Base-by-base conservation (phyloP, 2,888 invertebrate genomes). In the Orthonevra nobilis region DNA sequence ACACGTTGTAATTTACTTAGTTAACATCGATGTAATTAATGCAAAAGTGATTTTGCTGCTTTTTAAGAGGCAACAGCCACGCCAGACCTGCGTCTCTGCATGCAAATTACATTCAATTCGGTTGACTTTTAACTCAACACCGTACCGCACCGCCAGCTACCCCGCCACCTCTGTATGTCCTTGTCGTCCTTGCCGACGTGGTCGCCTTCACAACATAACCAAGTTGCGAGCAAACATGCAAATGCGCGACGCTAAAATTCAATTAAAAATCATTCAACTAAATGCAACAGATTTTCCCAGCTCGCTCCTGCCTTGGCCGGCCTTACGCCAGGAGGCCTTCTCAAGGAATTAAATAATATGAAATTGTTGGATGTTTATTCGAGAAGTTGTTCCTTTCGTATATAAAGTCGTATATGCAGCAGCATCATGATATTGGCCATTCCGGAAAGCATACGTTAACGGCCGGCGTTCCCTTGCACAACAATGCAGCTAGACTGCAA, bases 231-330 rank as follows among this genome's bases (percentile, higher is more conserved):
- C 54, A 46, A 61, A 54, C 61, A 70, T 70, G 70, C 70, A 70
- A 70, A 70, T 70, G 54, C 30, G 42, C 28, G 54, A 20, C 38
- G 61, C 70, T 70, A 38, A 70, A 70, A 70, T 70, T 70, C 70
- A 70, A 70, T 70, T 70, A 70, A 61, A 70, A 70, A 61, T 54
- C 70, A 61, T 70, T 70, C 61, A 70, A 70, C 70, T 70, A 70
- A 70, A 61, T 70, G 70, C 70, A 70, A 70, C 70, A 70, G 61
- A 70, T 70, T 70, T 70, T 54, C 42, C 17, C 36, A 28, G 19
- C 34, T 3, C 36, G 19, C 10, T 28, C 36, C 23, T 0, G 15
- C 34, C 1, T 10, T 10, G 10, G 9, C 1, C n/a, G 2, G 9
- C 9, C 28, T 6, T 42, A 17, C n/a, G 9, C 3, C 12, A 28